Evolutionary conservation across 2,888 invertebrate species (phyloP).

Genomic region (Volucella inanis): DNA sequence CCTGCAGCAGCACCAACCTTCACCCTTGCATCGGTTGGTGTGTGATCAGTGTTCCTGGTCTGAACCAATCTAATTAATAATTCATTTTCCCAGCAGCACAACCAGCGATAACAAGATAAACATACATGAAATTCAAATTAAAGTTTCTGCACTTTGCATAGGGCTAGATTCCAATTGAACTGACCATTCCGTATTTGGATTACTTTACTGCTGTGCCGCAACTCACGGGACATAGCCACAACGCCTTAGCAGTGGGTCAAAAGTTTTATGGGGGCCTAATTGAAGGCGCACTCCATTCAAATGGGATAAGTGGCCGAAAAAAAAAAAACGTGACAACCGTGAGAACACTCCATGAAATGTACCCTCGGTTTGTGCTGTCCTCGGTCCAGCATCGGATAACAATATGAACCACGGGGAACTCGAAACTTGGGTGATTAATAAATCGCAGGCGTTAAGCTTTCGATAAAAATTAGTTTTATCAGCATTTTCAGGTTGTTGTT

Average conservation of each 20-base stretch:
- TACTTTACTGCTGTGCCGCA: constrained; percentile 17
- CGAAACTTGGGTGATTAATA: constrained; percentile 50
- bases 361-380: constrained; percentile 1
- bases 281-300: constrained; percentile 56
- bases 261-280: constrained; percentile 56
- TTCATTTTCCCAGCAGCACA: constrained; percentile 62
- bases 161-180: constrained; percentile 2
- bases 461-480: constrained; percentile 58
- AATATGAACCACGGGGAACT: constrained; percentile 1
- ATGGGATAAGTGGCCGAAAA: constrained; percentile 45
- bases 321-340: constrained; percentile 69
- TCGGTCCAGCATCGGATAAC: background rate
- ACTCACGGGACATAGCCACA: background rate
- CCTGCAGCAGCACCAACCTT: constrained; percentile 7
- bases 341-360: constrained; percentile 51
- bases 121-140: constrained; percentile 73
- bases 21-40: constrained; percentile 18
- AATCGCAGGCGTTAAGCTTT: constrained; percentile 59
- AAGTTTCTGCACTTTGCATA: constrained; percentile 58
- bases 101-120: constrained; percentile 65
- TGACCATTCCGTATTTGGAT: constrained; percentile 64
- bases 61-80: constrained; percentile 68
- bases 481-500: constrained; percentile 21
- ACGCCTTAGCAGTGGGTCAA: constrained; percentile 60
- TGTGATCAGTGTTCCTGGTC: constrained; percentile 2